phyloP scores from a whole-genome alignment of 2,113 vertebrate species.

The Ia io region DNA sequence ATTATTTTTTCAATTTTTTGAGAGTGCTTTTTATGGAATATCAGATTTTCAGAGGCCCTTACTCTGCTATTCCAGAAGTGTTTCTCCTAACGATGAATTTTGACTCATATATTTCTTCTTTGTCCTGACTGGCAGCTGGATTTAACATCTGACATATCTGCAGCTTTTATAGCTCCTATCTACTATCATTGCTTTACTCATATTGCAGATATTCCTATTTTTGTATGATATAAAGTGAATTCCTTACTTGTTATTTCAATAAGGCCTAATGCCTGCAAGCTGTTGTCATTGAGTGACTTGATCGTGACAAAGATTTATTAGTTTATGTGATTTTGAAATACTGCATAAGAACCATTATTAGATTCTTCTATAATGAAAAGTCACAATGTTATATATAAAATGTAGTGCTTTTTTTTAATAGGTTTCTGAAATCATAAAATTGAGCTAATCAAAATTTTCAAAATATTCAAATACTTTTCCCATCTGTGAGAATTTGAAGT shows the following conservation, averaged over 20 bases:
- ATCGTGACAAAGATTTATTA: neutral
- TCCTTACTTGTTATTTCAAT: neutral
- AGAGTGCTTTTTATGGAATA: neutral
- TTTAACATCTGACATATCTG: neutral
- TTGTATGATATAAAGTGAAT: neutral
- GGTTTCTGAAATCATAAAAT: neutral
- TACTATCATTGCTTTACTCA: neutral
- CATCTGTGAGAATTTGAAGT: neutral
- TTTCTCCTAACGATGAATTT: neutral
- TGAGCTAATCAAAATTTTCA: neutral
- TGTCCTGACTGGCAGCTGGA: neutral
- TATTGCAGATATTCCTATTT: neutral
- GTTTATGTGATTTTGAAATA: neutral
- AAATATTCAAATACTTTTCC: neutral
- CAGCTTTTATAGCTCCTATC: neutral
- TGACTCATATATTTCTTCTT: neutral
- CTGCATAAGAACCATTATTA: neutral
- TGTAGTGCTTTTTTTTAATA: neutral
- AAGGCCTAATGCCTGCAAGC: neutral
- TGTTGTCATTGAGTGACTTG: neutral
- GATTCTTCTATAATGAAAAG: neutral
- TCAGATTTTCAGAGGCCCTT: neutral
- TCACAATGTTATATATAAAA: neutral
- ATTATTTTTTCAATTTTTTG: neutral
- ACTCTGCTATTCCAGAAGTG: neutral